Conservation (phyloP, 2,888 invertebrate species). For the Allacma fusca region DNA sequence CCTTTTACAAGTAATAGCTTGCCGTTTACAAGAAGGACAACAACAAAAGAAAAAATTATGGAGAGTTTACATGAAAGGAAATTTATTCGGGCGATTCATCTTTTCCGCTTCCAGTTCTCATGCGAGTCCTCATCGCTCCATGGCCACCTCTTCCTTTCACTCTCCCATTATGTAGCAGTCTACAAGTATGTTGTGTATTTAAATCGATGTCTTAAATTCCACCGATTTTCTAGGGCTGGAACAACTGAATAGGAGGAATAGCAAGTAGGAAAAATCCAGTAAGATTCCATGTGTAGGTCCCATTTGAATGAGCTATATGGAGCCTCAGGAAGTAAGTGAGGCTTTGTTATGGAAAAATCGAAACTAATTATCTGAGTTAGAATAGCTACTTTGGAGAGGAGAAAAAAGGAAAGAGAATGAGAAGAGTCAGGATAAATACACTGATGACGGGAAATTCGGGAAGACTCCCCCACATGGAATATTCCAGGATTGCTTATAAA, state of each 20-base stretch:
- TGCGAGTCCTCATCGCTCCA: no score
- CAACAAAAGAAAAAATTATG: no score
- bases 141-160: no score
- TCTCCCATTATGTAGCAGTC: no score
- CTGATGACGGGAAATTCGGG: not conserved
- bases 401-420: not conserved
- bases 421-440: not conserved
- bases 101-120: no score
- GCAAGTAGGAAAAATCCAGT: no score
- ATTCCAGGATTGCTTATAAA: not conserved
- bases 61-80: no score
- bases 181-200: no score
- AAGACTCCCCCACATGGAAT: not conserved
- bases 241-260: not conserved
- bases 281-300: not conserved
- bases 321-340: not conserved
- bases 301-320: not conserved
- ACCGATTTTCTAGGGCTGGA: not conserved
- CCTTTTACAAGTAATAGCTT: no score
- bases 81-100: no score
- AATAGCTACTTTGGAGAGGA: not conserved
- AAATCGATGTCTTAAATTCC: not conserved
- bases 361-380: constrained; percentile 9
- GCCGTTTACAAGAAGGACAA: no score
- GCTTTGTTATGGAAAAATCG: constrained; percentile 16